Conservation (phyloP, 1,140 invertebrate genomes). For the Brachionus manjavacas region DNA sequence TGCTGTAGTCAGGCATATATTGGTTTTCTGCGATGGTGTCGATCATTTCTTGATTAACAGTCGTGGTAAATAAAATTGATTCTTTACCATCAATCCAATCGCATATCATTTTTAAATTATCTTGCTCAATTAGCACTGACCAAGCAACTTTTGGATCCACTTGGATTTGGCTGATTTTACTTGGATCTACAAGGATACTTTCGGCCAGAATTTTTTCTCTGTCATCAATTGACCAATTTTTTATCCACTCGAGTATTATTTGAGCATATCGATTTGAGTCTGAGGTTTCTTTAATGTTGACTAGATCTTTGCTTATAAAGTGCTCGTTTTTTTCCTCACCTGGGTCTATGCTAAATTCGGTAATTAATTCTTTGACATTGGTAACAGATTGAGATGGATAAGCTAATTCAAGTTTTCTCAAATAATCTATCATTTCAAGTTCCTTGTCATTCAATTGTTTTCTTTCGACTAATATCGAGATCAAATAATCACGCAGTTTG, state of each 20-base stretch:
- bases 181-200: neutral
- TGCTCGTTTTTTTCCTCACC: neutral
- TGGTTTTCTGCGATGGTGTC: neutral
- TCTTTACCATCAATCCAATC: constrained; percentile 8
- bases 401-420: neutral
- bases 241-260: constrained; percentile 6
- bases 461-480: neutral
- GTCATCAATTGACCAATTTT: neutral
- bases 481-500: constrained; percentile 15
- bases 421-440: neutral
- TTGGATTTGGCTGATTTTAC: neutral
- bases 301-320: constrained; percentile 13
- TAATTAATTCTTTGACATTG: neutral
- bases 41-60: constrained; percentile 7
- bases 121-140: neutral
- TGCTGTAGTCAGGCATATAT: neutral
- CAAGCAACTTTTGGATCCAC: neutral
- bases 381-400: neutral
- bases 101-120: neutral
- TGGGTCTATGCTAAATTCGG: neutral
- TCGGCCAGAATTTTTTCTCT: neutral
- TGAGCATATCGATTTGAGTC: constrained; percentile 10
- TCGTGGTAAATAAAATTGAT: neutral
- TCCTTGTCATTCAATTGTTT: constrained; percentile 28
- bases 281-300: neutral